Conservation (phyloP, 2,797 vertebrate genomes). For the Gadopsis marmoratus region DNA sequence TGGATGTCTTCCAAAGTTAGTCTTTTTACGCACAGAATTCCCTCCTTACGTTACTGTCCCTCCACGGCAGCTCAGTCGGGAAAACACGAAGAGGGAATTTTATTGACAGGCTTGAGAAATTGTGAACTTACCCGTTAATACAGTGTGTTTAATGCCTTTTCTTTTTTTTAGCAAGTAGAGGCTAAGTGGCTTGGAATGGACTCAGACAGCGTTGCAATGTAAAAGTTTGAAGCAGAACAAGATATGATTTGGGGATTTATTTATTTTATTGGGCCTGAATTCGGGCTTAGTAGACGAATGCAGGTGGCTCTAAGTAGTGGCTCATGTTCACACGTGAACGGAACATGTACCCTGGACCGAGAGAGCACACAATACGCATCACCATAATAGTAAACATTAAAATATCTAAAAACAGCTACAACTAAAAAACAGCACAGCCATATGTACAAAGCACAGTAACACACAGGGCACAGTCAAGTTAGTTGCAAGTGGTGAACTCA, state of each 20-base stretch:
- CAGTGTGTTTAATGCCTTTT: neutral
- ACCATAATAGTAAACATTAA: no score
- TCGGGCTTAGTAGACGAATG: neutral
- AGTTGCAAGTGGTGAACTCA: neutral
- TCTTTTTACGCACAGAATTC: neutral
- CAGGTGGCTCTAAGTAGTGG: neutral
- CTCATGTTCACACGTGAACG: no score
- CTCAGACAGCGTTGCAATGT: neutral
- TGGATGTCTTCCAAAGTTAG: neutral
- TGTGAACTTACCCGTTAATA: neutral
- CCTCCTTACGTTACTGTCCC: neutral
- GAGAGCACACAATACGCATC: no score
- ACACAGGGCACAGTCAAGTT: no score
- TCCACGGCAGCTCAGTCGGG: neutral
- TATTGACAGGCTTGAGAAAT: no score
- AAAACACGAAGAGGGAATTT: neutral
- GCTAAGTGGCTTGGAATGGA: no score
- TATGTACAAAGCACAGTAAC: no score
- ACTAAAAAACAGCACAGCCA: no score
- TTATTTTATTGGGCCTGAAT: neutral
- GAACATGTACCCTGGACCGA: no score
- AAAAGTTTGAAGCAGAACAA: neutral
- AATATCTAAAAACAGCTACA: no score
- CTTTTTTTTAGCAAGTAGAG: no score
- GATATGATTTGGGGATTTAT: no score